phyloP scores from a whole-genome alignment of 2,888 invertebrate genomes.

The Chrysodeixis includens region DNA sequence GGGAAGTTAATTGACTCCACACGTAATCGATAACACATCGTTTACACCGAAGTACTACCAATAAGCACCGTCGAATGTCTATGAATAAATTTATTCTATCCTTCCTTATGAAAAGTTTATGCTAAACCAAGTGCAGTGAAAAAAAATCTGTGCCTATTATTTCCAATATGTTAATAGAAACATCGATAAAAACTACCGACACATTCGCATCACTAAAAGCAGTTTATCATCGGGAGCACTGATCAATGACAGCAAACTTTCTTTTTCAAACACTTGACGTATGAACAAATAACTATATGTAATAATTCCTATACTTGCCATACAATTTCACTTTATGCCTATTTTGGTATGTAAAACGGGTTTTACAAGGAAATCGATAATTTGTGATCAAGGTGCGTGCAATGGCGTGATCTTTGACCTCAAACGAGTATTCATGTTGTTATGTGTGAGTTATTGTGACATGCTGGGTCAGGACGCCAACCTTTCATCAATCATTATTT shows the following conservation, averaged over 20 bases:
- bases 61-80: not conserved
- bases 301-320: conserved; percentile 18
- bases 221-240: conserved; percentile 61
- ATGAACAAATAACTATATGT: conserved; percentile 24
- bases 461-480: not conserved
- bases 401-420: conserved; percentile 31
- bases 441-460: not conserved
- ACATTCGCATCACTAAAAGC: conserved; percentile 43
- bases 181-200: conserved; percentile 33
- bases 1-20: not conserved
- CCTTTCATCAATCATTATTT: conserved; percentile 6
- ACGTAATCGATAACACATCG: not conserved
- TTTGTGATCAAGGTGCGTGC: conserved; percentile 20
- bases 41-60: not conserved
- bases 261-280: conserved; percentile 60
- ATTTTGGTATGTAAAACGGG: conserved; percentile 27
- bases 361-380: conserved; percentile 37
- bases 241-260: conserved; percentile 68
- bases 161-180: not conserved
- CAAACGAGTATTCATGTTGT: conserved; percentile 10
- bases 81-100: too few species aligned
- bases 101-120: too few species aligned
- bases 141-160: not conserved
- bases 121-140: too few species aligned
- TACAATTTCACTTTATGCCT: conserved; percentile 43